Evolutionary conservation across 2,113 vertebrate species (phyloP), one percentile per base, ranked within the genome.

Genomic region (Psophia crepitans): DNA sequence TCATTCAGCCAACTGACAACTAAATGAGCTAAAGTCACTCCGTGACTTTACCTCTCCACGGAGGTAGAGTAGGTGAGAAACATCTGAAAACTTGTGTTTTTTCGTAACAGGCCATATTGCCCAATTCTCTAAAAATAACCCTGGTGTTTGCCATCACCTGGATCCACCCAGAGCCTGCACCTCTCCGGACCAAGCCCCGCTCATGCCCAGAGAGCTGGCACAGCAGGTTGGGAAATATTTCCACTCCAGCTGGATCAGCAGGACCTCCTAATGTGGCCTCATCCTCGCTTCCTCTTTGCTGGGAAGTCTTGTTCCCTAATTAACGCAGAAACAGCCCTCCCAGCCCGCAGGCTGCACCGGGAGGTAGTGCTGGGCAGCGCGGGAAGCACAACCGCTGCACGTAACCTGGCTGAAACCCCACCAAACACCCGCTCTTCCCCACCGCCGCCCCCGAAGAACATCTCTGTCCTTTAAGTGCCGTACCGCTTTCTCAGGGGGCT

Each of bases 401-500:
- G 2, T 21, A 58, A 41, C 44, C 30, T 35, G 9, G 18, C 60
- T 39, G 14, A 60, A 71, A 27, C 15, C 41, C 35, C 66, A 32
- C 23, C 43, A 53, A 22, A 48, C 2, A 30, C 51, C 51, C 35
- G 0, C 2, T 0, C 14, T 33, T 48, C 61, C 71, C 70, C 5
- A 0, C 11, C 21, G 7, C 57, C 11, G 1, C 7, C 8, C 69
- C 66, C 37, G 2, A 78, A 69, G 87, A 92, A 43, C 87, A 53
- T 66, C 77, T 33, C 89, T n/a, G 46, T 94, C 65, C 84, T 95
- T 70, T 92, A 94, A 96, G 93, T 95, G 95, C 91, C 7, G 9
- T 64, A 18, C 24, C 3, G 14, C 74, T 49, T 65, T 46, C 96
- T 87, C 93, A 53, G 57, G 96, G 84, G 94, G 77, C 43, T 93